These are phyloP conservation scores for Acyrthosiphon pisum DNA, from an alignment of 1,140 invertebrate genomes.

Conservation along the genomic window DNA sequence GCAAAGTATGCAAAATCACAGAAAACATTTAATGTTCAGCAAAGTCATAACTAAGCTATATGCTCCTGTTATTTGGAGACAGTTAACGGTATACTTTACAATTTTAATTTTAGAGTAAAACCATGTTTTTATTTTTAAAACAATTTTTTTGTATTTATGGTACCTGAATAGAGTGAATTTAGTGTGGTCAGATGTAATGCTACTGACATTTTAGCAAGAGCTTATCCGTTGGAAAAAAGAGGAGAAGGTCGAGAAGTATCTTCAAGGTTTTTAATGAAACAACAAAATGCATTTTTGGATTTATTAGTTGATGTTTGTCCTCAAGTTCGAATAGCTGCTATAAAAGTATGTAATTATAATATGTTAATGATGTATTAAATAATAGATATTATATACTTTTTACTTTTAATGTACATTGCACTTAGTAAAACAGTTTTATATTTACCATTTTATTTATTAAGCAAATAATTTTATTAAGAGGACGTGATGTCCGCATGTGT, in stretches of 20 bases:
- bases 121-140: neutral
- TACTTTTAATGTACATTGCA: neutral
- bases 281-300: constrained; percentile 51
- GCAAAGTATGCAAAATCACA: constrained; percentile 43
- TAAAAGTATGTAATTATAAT: constrained; percentile 32
- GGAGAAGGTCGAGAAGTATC: constrained; percentile 48
- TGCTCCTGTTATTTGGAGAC: constrained; percentile 46
- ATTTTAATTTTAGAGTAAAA: neutral
- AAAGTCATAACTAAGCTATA: constrained; percentile 51
- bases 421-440: neutral
- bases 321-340: constrained; percentile 51
- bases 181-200: constrained; percentile 29
- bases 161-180: constrained; percentile 35
- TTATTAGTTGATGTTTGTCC: constrained; percentile 36
- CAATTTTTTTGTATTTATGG: neutral
- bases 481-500: no score
- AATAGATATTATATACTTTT: neutral
- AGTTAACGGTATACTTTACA: neutral
- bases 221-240: constrained; percentile 55
- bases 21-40: constrained; percentile 52
- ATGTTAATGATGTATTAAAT: neutral
- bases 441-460: neutral
- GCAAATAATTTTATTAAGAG: no score
- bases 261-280: constrained; percentile 49
- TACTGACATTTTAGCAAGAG: constrained; percentile 42